Evolutionary conservation across 2,113 vertebrate species (phyloP), one percentile per base, ranked within the genome.

Genomic region (Leptocoma aspasia): DNA sequence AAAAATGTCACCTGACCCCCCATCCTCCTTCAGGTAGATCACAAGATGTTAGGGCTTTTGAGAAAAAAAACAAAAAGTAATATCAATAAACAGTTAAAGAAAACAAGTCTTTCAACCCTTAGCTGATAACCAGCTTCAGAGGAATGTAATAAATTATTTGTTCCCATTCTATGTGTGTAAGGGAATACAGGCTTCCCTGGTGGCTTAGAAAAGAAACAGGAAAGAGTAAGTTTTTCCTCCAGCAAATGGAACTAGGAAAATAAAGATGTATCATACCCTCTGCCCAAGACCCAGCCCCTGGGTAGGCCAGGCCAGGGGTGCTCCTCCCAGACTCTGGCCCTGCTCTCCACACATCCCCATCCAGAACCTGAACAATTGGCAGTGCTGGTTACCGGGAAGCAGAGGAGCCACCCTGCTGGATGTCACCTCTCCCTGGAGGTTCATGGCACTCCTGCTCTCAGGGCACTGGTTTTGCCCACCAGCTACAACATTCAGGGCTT

Each of bases 361-460:
- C 27, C 64, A 50, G 31, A 50, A 4, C 21, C 17, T 3, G 2
- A 6, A 24, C 31, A 21, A 56, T 20, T 27, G 42, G 54, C 57
- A 68, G 15, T 3, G 1, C 31, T 37, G 17, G 19, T 14, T 27
- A 3, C 30, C 11, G 31, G 15, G 65, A 28, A 44, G 59, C 50
- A 37, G 64, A 72, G 54, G 33, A 78, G 14, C 15, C 13, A 3
- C 15, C 3, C 13, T 33, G 45, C 3, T 16, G 61, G 37, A 15
- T 41, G 17, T 11, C 42, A 22, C 2, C 1, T 41, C 13, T 10
- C 5, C 0, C 47, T 27, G 31, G 28, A 41, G 53, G 7, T 10
- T 35, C 54, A 2, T 1, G 4, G 11, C 26, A 42, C 16, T 72
- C 21, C 52, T 59, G 52, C 72, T 63, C 50, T 15, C 57, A 17